These are phyloP conservation scores for Antedon mediterranea DNA, from an alignment of 53 echinoderm and acorn worm genomes.

Conservation along the genomic window DNA sequence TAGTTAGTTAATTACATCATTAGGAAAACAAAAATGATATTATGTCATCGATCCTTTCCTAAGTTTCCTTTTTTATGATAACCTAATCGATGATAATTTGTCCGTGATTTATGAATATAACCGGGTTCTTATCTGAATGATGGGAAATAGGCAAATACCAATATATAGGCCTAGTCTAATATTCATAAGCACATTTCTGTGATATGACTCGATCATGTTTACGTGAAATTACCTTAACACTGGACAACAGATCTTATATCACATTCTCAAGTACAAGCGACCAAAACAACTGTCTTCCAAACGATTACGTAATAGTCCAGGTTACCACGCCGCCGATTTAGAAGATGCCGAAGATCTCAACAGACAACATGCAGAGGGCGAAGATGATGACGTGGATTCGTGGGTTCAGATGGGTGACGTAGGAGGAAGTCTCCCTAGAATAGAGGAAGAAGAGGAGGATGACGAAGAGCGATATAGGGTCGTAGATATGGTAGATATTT, in stretches of 20 bases:
- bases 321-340: not conserved
- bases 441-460: constrained; percentile 16
- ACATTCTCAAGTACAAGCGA: not conserved
- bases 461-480: constrained; percentile 9
- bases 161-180: too few relatives aligned
- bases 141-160: too few relatives aligned
- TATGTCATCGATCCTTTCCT: too few relatives aligned
- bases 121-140: too few relatives aligned
- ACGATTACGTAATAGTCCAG: not conserved
- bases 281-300: not conserved
- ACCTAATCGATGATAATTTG: too few relatives aligned
- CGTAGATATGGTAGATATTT: constrained; percentile 11
- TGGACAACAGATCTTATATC: not conserved
- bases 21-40: too few relatives aligned
- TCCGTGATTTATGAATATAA: too few relatives aligned
- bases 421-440: not conserved
- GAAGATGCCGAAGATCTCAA: not conserved
- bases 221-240: not conserved
- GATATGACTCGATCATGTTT: not conserved
- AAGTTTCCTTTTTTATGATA: too few relatives aligned
- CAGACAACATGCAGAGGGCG: not conserved
- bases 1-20: too few relatives aligned
- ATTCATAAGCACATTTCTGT: too few relatives aligned
- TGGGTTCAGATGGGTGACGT: not conserved
- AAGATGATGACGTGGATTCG: not conserved